Evolutionary conservation across 1,140 invertebrate species (phyloP).

Genomic region (Ctenoplectra terminalis): DNA sequence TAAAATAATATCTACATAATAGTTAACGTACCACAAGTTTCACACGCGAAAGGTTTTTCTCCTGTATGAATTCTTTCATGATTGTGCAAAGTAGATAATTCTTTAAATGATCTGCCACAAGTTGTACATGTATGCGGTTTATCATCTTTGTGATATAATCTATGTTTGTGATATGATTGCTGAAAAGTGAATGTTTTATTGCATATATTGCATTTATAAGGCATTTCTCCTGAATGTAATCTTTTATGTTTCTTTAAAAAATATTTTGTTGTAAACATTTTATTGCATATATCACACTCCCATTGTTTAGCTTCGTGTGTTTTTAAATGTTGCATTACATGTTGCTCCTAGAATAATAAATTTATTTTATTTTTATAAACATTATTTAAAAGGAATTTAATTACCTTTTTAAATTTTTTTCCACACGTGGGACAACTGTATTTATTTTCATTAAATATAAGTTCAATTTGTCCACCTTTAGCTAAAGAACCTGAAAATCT

Average conservation of each 20-base stretch:
- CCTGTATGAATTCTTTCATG: slow-evolving; percentile 94
- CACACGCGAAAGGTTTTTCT: slow-evolving; percentile 95
- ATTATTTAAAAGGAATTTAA: neutral
- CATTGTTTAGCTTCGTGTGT: slow-evolving; percentile 87
- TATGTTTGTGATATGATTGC: slow-evolving; percentile 95
- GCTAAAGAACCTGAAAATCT: slow-evolving; percentile 65
- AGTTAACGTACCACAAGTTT: slow-evolving; percentile 90
- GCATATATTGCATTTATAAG: slow-evolving; percentile 92
- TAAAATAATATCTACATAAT: slow-evolving; percentile 15
- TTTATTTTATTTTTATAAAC: slow-evolving; percentile 33
- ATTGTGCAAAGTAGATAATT: slow-evolving; percentile 94
- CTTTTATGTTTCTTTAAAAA: slow-evolving; percentile 95
- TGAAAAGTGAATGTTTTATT: slow-evolving; percentile 95
- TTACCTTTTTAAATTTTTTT: slow-evolving; percentile 83
- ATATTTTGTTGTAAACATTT: slow-evolving; percentile 94
- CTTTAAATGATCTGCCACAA: slow-evolving; percentile 93
- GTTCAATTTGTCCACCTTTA: slow-evolving; percentile 69
- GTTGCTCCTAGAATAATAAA: slow-evolving; percentile 80
- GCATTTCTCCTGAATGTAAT: slow-evolving; percentile 93
- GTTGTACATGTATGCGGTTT: slow-evolving; percentile 91
- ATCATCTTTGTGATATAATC: slow-evolving; percentile 92
- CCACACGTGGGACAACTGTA: slow-evolving; percentile 81
- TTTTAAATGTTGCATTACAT: slow-evolving; percentile 83
- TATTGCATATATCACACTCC: slow-evolving; percentile 93
- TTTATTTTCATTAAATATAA: slow-evolving; percentile 69